These are phyloP conservation scores for Gavialis gangeticus DNA, from an alignment of 2,113 vertebrate species.

Conservation along the genomic window DNA sequence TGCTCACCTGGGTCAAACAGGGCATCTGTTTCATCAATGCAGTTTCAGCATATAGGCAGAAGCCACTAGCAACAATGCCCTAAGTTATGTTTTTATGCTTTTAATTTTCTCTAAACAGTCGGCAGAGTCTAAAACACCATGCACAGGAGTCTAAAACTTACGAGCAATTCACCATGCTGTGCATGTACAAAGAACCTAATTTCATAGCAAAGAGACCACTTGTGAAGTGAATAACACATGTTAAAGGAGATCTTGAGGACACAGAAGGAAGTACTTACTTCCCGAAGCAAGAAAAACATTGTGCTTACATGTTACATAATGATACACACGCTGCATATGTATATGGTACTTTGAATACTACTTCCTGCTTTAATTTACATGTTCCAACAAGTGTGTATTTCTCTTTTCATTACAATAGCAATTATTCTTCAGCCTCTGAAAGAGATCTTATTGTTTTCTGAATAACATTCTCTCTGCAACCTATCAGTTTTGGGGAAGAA, in stretches of 20 bases:
- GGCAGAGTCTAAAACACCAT: background rate
- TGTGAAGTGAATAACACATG: background rate
- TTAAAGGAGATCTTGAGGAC: background rate
- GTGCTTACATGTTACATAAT: background rate
- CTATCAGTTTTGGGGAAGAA: background rate
- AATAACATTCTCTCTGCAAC: background rate
- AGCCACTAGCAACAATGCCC: background rate
- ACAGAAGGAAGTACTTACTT: background rate
- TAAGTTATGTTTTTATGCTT: background rate
- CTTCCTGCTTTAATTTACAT: background rate
- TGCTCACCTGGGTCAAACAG: background rate
- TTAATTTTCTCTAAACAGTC: background rate
- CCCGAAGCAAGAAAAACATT: background rate
- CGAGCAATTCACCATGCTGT: background rate
- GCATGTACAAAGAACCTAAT: background rate
- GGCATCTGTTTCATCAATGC: background rate
- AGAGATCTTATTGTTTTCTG: background rate
- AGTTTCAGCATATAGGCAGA: background rate
- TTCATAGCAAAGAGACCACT: background rate
- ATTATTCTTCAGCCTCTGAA: background rate
- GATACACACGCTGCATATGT: fast-evolving
- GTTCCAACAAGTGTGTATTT: constrained; percentile 7
- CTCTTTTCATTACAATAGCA: background rate
- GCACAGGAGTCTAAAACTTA: background rate
- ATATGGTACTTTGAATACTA: fast-evolving